Evolutionary conservation across 1,140 invertebrate genomes (phyloP).

Genomic region (Sarcophaga peregrina): DNA sequence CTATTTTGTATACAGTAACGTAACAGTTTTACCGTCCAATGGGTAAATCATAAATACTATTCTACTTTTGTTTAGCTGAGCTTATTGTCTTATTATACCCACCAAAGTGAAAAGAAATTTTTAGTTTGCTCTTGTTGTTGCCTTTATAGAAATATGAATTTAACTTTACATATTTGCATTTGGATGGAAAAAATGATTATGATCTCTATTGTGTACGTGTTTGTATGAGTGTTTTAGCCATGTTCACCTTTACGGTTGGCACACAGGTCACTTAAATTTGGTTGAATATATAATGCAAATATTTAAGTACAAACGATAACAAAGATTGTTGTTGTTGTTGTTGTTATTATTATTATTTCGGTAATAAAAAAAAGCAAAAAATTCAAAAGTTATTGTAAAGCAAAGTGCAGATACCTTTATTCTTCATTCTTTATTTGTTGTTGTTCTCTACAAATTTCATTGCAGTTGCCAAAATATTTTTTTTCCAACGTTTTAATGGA

Average conservation of each 20-base stretch:
- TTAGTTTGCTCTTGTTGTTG: too few relatives aligned
- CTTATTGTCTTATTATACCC: too few relatives aligned
- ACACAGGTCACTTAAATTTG: not conserved
- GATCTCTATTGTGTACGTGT: not conserved
- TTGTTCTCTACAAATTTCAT: not conserved
- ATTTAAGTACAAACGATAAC: not conserved
- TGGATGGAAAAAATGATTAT: too few relatives aligned
- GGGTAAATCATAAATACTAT: too few relatives aligned
- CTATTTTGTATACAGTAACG: too few relatives aligned
- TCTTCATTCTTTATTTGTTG: not conserved
- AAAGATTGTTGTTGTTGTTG: not conserved
- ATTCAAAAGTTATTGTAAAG: conserved; percentile 1
- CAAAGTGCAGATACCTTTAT: conserved; percentile 22
- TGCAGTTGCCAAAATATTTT: not conserved
- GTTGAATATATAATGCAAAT: conserved; percentile 27
- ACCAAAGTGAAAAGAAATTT: too few relatives aligned
- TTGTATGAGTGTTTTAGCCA: not conserved
- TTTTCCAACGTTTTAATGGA: not conserved
- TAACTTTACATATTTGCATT: too few relatives aligned
- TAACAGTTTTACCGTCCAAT: too few relatives aligned
- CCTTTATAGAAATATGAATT: too few relatives aligned
- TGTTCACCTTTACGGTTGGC: conserved; percentile 22
- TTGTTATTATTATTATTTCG: conserved; percentile 19
- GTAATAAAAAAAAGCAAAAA: conserved; percentile 22
- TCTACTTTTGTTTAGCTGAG: too few relatives aligned